Percentiles rank a stretch among this genome's conserved stretches.
These are phyloP conservation scores for Todiramphus chloris DNA, from an alignment of 2,113 vertebrate genomes.

Conservation along the genomic window DNA sequence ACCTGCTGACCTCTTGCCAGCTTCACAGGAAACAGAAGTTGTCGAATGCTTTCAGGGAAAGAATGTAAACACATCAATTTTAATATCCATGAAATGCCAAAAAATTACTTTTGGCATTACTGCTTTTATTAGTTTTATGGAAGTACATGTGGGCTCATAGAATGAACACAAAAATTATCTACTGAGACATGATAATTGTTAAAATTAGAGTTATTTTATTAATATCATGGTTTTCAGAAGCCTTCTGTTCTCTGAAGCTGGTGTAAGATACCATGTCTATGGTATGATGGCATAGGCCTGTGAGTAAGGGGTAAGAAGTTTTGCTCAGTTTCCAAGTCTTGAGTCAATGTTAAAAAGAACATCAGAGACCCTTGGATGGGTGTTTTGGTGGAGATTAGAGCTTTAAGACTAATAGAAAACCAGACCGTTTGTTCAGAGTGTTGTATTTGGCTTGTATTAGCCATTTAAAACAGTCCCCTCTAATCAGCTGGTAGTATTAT, in stretches of 20 bases:
- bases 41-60: neutral
- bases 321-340: neutral
- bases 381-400: neutral
- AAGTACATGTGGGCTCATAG: neutral
- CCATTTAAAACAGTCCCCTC: neutral
- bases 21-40: neutral
- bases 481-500: neutral
- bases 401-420: neutral
- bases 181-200: neutral
- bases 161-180: neutral
- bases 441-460: neutral
- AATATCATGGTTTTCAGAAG: neutral
- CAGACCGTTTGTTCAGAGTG: neutral
- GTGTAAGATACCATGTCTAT: neutral
- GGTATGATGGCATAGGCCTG: neutral
- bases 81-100: neutral
- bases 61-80: neutral
- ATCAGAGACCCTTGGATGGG: neutral
- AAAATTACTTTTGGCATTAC: neutral
- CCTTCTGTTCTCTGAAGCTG: neutral
- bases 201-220: neutral
- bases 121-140: neutral
- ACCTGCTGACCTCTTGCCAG: neutral
- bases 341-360: neutral
- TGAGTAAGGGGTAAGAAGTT: neutral